These are phyloP conservation scores for Dicrurus megarhynchus DNA, from an alignment of 2,113 vertebrate genomes.

Conservation along the genomic window DNA sequence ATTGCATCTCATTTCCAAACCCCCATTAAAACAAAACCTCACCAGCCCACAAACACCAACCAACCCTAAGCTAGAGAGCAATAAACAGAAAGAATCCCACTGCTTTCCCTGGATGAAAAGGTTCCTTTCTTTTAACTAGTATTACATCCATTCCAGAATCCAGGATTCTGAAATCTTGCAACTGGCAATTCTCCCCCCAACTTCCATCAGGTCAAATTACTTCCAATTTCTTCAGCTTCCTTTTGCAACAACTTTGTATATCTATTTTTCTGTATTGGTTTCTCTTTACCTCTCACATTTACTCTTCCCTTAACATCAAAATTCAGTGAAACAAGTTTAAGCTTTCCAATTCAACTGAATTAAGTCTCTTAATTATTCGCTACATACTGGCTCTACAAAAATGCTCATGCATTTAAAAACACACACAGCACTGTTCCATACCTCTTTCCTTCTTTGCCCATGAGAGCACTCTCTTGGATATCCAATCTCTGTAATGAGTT, in stretches of 20 bases:
- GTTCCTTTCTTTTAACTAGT: background rate
- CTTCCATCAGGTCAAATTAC: background rate
- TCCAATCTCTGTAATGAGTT: background rate
- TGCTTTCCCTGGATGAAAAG: background rate
- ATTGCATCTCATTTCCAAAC: rapidly evolving
- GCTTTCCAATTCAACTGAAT: background rate
- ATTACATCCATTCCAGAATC: background rate
- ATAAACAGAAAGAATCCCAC: background rate
- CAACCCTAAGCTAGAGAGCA: background rate
- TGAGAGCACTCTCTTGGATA: background rate
- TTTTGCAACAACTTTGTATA: background rate
- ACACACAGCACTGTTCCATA: too few relatives aligned
- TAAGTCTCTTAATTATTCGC: background rate
- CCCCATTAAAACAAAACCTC: background rate
- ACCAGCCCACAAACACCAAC: background rate
- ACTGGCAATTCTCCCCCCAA: background rate
- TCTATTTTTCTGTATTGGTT: background rate
- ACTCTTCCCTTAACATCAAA: background rate
- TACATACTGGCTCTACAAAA: background rate
- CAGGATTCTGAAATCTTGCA: background rate
- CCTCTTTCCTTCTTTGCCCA: background rate
- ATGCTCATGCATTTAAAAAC: background rate
- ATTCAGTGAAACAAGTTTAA: background rate
- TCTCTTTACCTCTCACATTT: background rate
- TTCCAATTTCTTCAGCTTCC: background rate